Conservation (phyloP, 1,140 invertebrate genomes). For the Steinernema khuongi region DNA sequence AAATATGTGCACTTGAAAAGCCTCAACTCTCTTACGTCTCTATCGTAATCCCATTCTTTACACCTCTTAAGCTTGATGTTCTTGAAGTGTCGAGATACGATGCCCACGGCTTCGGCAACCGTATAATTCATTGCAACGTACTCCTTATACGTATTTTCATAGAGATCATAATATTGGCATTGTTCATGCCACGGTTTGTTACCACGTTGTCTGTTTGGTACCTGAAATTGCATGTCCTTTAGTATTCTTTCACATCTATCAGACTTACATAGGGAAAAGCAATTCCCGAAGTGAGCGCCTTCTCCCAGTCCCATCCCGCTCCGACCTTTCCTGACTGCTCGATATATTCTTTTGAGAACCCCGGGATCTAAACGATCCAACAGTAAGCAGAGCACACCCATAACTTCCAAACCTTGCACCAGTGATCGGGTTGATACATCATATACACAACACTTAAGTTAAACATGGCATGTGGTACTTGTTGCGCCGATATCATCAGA, state of each 20-base stretch:
- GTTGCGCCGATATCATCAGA: constrained; percentile 52
- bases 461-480: constrained; percentile 58
- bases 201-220: constrained; percentile 35
- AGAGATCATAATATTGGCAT: constrained; percentile 43
- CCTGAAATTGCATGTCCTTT: constrained; percentile 24
- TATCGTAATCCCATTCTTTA: constrained; percentile 45
- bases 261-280: constrained; percentile 46
- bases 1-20: not conserved
- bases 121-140: constrained; percentile 37
- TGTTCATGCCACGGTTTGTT: constrained; percentile 45
- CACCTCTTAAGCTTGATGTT: constrained; percentile 31
- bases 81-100: not conserved
- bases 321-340: constrained; percentile 38
- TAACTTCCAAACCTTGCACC: too few species aligned
- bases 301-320: constrained; percentile 51
- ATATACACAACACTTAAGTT: constrained; percentile 58
- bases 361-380: constrained; percentile 39
- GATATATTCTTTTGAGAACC: constrained; percentile 47
- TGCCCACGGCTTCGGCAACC: not conserved
- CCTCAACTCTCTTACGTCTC: constrained; percentile 18
- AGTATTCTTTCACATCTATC: not conserved
- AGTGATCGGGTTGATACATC: constrained; percentile 58
- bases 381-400: constrained; percentile 20
- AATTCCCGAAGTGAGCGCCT: constrained; percentile 50
- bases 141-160: constrained; percentile 19